Evolutionary conservation across 1,140 invertebrate species (phyloP).

Genomic region (Acromyrmex charruanus): DNA sequence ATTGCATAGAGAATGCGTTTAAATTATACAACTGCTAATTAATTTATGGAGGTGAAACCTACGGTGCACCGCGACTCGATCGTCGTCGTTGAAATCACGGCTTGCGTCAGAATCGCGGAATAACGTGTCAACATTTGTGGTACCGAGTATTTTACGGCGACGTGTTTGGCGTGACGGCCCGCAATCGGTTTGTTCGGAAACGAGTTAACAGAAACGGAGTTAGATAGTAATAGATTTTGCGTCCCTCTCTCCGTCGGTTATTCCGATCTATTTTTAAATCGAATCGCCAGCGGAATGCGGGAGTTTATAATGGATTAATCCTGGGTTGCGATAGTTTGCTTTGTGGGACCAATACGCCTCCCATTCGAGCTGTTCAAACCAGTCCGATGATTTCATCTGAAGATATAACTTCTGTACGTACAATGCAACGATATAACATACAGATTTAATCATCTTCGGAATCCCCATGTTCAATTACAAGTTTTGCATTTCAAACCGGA

Average conservation of each 20-base stretch:
- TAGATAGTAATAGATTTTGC: conserved; percentile 48
- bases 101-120: conserved; percentile 16
- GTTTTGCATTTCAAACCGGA: conserved; percentile 1
- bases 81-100: conserved; percentile 31
- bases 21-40: conserved; percentile 70
- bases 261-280: conserved; percentile 53
- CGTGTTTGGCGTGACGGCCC: conserved; percentile 42
- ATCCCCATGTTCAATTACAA: background rate
- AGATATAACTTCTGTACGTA: conserved; percentile 16
- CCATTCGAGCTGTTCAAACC: background rate
- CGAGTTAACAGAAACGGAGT: conserved; percentile 39
- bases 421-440: background rate
- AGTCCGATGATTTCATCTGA: conserved; percentile 4
- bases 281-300: conserved; percentile 21
- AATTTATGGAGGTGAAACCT: conserved; percentile 63
- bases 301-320: conserved; percentile 57
- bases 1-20: conserved; percentile 17
- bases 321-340: conserved; percentile 30
- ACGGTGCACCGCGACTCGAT: conserved; percentile 2
- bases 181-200: conserved; percentile 28
- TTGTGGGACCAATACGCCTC: conserved; percentile 10
- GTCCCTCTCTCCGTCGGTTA: background rate
- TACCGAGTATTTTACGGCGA: conserved; percentile 45
- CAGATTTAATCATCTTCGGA: conserved; percentile 17
- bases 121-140: conserved; percentile 60